Evolutionary conservation across 2,113 vertebrate genomes (phyloP).

Genomic region (Cinclus mexicanus): DNA sequence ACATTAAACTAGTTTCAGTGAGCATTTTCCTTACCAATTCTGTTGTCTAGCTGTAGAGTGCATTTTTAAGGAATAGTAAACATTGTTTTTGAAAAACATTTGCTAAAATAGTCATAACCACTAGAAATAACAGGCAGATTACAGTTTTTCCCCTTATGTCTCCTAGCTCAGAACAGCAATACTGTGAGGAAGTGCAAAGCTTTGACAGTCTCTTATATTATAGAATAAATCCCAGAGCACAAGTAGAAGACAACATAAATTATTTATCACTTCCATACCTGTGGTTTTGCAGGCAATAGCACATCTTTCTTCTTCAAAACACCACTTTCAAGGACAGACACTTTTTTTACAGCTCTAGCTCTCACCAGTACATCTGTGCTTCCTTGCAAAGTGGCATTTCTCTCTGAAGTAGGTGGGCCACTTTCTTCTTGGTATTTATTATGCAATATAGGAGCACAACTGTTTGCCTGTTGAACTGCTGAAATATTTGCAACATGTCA

Average conservation of each 20-base stretch:
- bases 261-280: conserved; percentile 31
- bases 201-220: neutral
- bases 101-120: neutral
- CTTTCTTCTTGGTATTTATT: neutral
- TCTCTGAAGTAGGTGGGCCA: neutral
- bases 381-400: conserved; percentile 45
- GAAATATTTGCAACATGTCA: neutral
- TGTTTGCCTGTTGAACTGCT: neutral
- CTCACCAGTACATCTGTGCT: conserved; percentile 50
- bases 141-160: neutral
- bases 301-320: conserved; percentile 32
- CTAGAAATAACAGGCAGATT: neutral
- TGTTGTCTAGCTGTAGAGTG: neutral
- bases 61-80: neutral
- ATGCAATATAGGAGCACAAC: neutral
- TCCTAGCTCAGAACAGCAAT: neutral
- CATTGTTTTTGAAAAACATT: neutral
- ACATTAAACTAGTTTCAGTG: neutral
- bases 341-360: conserved; percentile 52
- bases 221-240: neutral
- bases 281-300: conserved; percentile 44
- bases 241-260: neutral
- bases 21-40: neutral
- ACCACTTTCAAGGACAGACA: neutral
- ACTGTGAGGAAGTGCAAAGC: neutral